phyloP scores from a whole-genome alignment of 2,888 invertebrate species.

The Platypus cylindrus region DNA sequence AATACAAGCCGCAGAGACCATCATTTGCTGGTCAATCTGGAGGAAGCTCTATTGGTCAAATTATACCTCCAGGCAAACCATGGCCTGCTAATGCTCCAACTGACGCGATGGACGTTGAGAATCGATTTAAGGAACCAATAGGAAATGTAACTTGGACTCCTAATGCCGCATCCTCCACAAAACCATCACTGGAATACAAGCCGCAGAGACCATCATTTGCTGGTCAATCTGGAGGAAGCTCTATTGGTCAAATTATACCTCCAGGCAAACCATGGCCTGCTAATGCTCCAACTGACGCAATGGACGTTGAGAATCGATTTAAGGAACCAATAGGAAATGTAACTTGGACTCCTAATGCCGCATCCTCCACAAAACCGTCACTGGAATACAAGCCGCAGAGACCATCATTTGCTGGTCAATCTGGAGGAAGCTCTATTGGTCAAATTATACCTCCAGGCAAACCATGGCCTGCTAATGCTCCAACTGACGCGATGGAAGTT shows the following conservation, averaged over 20 bases:
- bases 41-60: conserved; percentile 1
- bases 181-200: conserved; percentile 6
- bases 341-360: not conserved
- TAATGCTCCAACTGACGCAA: conserved; percentile 3
- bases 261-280: conserved; percentile 8
- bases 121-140: conserved; percentile 6
- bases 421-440: not conserved
- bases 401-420: conserved; percentile 3
- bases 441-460: conserved; percentile 4
- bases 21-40: conserved; percentile 1
- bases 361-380: conserved; percentile 4
- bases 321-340: not conserved
- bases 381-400: conserved; percentile 5
- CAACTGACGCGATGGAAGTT: conserved; percentile 1
- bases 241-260: conserved; percentile 1
- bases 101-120: not conserved
- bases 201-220: conserved; percentile 5
- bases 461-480: conserved; percentile 8
- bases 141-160: not conserved
- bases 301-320: not conserved
- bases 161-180: not conserved
- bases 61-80: conserved; percentile 12
- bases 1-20: conserved; percentile 3
- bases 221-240: conserved; percentile 1
- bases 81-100: conserved; percentile 8